These are phyloP conservation scores for Tachypleus tridentatus DNA, from an alignment of 1,140 invertebrate genomes.

Conservation along the genomic window DNA sequence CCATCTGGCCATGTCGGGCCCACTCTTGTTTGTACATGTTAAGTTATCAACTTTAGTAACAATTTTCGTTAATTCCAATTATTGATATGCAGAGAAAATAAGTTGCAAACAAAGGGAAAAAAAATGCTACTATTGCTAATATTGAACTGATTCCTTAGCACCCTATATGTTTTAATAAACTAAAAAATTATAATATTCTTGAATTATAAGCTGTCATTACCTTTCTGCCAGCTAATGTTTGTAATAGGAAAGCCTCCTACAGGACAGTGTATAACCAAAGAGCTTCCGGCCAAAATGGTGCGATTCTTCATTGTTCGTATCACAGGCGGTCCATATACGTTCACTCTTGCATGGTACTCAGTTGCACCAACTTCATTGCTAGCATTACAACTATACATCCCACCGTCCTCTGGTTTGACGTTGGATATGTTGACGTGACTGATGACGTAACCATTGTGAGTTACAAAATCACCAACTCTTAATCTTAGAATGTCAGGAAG, in stretches of 20 bases:
- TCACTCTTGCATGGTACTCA: constrained; percentile 27
- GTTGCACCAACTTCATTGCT: constrained; percentile 36
- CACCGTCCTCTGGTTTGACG: constrained; percentile 53
- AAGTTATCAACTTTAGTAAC: too few relatives aligned
- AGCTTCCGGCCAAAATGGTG: constrained; percentile 16
- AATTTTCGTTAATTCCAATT: too few relatives aligned
- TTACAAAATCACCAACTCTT: constrained; percentile 16
- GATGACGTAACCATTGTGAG: constrained; percentile 51
- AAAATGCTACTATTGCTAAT: too few relatives aligned
- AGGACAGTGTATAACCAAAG: constrained; percentile 17
- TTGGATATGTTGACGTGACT: constrained; percentile 77
- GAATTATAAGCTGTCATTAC: constrained; percentile 4
- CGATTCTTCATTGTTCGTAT: constrained; percentile 36
- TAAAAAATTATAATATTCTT: too few relatives aligned
- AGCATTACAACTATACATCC: constrained; percentile 33
- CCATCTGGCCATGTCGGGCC: too few relatives aligned
- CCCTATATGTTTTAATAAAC: too few relatives aligned
- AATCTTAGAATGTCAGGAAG: constrained; percentile 14
- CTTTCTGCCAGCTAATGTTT: constrained; percentile 17
- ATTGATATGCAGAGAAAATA: too few relatives aligned
- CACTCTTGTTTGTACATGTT: too few relatives aligned
- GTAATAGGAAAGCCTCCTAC: constrained; percentile 21
- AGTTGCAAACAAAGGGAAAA: too few relatives aligned
- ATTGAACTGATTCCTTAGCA: too few relatives aligned
- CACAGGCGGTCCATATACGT: constrained; percentile 26